Evolutionary conservation across 2,888 invertebrate species (phyloP), one percentile per base, ranked within the genome.

Genomic region (Desoria tigrina): DNA sequence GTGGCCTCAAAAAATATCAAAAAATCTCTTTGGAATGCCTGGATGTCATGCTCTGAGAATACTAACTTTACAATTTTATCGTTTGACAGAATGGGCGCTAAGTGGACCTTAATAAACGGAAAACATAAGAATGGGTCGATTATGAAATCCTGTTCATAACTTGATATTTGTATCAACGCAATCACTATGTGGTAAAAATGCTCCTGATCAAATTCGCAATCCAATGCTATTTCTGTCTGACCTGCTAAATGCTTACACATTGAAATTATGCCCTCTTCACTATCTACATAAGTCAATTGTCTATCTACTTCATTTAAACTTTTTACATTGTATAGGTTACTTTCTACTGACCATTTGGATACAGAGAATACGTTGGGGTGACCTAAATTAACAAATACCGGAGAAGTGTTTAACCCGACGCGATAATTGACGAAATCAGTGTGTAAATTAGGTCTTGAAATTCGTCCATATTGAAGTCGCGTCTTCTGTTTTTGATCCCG

Each of bases 111-210:
- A 24, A 53, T 53, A 9, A 24, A 9, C 7, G 28, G 37, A 55
- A 55, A 55, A n/a, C 11, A 9, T n/a, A 11, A 16, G 21, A 24
- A 55, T n/a, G 28, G 55, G 37, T 55, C 37, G 18, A 55, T 55
- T n/a, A 55, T n/a, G 21, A 24, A 55, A 32, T 55, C 32, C 4
- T n/a, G 6, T n/a, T 9, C 55, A 37, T 27, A 37, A n/a, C 18
- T 53, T 24, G 53, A 53, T 9, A 53, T 37, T 55, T 55, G 55
- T 6, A 55, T 32, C 7, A 55, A 55, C n/a, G 55, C 55, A n/a
- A 37, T 55, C 6, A 6, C 11, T 7, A 32, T n/a, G n/a, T 32
- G 14, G 24, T n/a, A 55, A 7, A 27, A 55, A 6, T 24, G 18
- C 4, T 27, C 21, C 4, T 7, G 37, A 6, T 55, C 55, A 37